Conservation (phyloP, 1,140 invertebrate species). For the Aethina tumida region DNA sequence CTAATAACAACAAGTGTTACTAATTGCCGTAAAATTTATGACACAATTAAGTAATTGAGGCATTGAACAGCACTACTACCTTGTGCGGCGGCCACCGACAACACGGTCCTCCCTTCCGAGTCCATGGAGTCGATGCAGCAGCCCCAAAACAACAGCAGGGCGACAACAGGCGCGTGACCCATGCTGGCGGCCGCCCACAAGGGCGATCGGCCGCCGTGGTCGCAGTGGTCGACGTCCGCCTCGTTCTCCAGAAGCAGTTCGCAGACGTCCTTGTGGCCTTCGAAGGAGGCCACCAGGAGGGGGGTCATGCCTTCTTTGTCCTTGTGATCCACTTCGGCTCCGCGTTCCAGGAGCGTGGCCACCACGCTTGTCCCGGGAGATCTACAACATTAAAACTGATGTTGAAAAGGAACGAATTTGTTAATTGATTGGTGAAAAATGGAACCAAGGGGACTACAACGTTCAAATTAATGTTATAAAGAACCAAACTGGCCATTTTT, state of each 20-base stretch:
- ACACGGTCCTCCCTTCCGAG: constrained; percentile 80
- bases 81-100: constrained; percentile 79
- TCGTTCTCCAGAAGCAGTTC: constrained; percentile 76
- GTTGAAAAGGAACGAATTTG: too few species aligned
- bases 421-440: too few species aligned
- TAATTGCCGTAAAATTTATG: constrained; percentile 1
- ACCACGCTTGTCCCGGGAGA: constrained; percentile 58
- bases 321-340: constrained; percentile 79
- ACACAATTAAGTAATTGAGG: constrained; percentile 2
- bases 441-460: too few species aligned
- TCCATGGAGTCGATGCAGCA: constrained; percentile 85
- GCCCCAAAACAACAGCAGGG: constrained; percentile 76
- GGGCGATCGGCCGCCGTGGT: constrained; percentile 67
- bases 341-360: constrained; percentile 65
- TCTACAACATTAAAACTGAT: too few species aligned
- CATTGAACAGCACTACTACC: constrained; percentile 37
- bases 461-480: too few species aligned
- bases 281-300: constrained; percentile 86
- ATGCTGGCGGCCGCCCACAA: constrained; percentile 78
- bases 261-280: constrained; percentile 80
- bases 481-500: constrained; percentile 1
- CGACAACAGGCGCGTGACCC: constrained; percentile 73
- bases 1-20: constrained; percentile 22
- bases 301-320: constrained; percentile 91
- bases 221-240: constrained; percentile 77